Evolutionary conservation across 2,797 vertebrate genomes (phyloP), one percentile per base, ranked within the genome.

Genomic region (Gila robusta): DNA sequence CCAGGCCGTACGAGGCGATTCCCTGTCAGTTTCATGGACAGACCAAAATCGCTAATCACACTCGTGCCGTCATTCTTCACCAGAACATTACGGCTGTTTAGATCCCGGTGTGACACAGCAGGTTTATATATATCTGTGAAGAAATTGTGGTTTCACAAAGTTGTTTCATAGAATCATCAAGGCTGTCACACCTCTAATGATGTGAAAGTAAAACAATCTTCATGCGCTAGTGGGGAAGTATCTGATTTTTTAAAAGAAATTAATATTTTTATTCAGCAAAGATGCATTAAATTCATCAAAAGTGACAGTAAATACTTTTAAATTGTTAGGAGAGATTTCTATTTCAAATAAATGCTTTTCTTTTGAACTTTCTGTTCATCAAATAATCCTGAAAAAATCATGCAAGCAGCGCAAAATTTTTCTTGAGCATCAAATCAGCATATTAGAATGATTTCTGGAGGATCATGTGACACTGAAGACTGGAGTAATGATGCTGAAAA

Each of bases 21-120:
- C 84, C 97, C 97, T 4, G 97, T 98, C 82, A 98, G 92, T 59
- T 94, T 97, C 98, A 98, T 98, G 84, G 97, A 98, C 87, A 99
- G 94, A 0, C 98, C 98, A 37, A 98, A 99, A 91, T 98, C 98
- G 0, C 97, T 97, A 78, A 99, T 97, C 3, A 98, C 97, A 87
- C 97, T 98, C 0, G 96, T 97, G 82, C 97, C 95, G 52, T 99
- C 97, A 0, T 95, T 96, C 87, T 97, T 97, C 5, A 99, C 97
- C 89, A 99, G 91, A 0, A 98, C 96, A 3, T 99, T 99, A 90
- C 97, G 95, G 93, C 98, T 98, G 92, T 98, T 98, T 92, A 99
- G 91, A 91, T 99, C 98, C 84, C 98, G 96, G 90, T 99, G 98
- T 81, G 97, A 98, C 91, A 99, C 96, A 0, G 98, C 97, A 39